Base-by-base conservation (phyloP, 1,140 invertebrate genomes). In the Danaus melanippus region DNA sequence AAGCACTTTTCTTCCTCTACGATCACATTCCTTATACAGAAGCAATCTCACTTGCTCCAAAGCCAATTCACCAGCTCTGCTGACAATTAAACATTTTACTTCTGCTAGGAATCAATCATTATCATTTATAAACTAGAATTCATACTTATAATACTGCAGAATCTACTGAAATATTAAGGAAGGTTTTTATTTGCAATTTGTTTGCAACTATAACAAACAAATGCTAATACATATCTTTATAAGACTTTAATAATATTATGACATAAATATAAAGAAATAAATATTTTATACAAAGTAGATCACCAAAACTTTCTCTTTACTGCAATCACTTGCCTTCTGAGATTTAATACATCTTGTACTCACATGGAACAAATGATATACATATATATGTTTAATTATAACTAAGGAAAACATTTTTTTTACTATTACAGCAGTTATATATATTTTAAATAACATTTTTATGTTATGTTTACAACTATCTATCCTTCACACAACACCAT, bases 21-120 rank as follows among this genome's bases (percentile, higher is more conserved):
- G 91, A 69, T 96, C 95, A 78, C 93, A 94, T 85, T 97, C 96
- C 64, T 92, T 91, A 83, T 95, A 96, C 55, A 97, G 87, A 67
- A 97, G 86, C 54, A 97, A 89, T 53, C 95, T 88, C 48, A 94
- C 90, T 87, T 93, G 90, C 71, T 92, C 89, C 50, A 73, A 68
- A 62, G 73, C 74, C 77, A 80, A 76, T 62, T 80, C 74, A 70
- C 69, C 69, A 59, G 75, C 74, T 66, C 81, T 84, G 58, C 45
- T 46, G 50, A 67, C 51, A 69, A 74, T 46, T 52, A 10, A 52
- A 44, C 21, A 32, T 3, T 15, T 15, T 15, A 15, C 15, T 15
- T 15, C 15, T 15, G 15, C 3, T 15, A 15, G 15, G 15, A 15
- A 15, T 1, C 15, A 15, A 15, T 15, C 15, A 15, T 3, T 15